Evolutionary conservation across 2,797 vertebrate species (phyloP).

Genomic region (Takifugu ocellatus): DNA sequence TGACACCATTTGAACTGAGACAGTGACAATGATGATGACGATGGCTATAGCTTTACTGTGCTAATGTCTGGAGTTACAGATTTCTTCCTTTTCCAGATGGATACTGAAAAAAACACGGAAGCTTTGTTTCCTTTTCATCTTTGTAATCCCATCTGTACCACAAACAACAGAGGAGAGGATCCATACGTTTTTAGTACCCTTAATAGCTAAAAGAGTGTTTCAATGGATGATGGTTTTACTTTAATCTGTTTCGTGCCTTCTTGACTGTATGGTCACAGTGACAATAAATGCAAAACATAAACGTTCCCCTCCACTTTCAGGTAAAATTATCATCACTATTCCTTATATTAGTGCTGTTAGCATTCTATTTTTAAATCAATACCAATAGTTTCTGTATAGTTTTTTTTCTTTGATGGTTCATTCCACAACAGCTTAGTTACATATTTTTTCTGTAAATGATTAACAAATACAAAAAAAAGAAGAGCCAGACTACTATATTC

Average conservation of each 20-base stretch:
- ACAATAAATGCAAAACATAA: slow-evolving; percentile 8
- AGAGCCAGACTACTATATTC: slow-evolving; percentile 15
- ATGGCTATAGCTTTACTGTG: background rate
- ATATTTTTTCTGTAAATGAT: slow-evolving; percentile 5
- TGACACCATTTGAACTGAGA: slow-evolving; percentile 29
- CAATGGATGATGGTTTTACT: background rate
- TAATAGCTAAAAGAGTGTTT: too few species aligned
- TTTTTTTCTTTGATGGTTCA: slow-evolving; percentile 1
- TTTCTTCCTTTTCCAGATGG: slow-evolving; percentile 9
- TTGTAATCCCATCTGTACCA: too few species aligned
- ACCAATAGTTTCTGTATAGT: background rate
- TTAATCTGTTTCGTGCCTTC: background rate
- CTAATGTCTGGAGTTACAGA: slow-evolving; percentile 11
- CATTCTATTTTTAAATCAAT: too few species aligned
- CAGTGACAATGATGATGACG: slow-evolving; percentile 16
- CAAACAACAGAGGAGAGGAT: too few species aligned
- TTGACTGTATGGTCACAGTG: slow-evolving; percentile 2
- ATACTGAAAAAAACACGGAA: background rate
- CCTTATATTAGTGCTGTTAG: too few species aligned
- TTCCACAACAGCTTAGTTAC: background rate
- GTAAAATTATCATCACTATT: background rate
- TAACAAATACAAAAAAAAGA: slow-evolving; percentile 28
- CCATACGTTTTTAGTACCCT: too few species aligned
- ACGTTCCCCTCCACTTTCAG: slow-evolving; percentile 15
- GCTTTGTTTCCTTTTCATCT: background rate